phyloP scores from a whole-genome alignment of 2,113 vertebrate genomes.

The Melanostigma gelatinosum region DNA sequence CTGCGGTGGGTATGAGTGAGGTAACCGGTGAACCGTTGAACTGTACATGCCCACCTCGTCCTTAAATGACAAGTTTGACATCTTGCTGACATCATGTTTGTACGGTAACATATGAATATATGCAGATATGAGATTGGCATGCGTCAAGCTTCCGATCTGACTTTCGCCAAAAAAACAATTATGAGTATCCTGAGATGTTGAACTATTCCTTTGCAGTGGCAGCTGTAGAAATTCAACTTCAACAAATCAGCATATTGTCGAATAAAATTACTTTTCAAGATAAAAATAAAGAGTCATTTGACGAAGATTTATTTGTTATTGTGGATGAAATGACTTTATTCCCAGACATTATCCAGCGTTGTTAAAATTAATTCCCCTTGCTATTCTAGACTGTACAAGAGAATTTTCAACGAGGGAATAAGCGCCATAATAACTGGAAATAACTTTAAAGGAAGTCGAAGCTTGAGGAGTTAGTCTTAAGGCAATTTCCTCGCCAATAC shows the following conservation, averaged over 20 bases:
- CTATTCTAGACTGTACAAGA: not conserved
- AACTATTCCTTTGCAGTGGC: not conserved
- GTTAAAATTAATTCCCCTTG: not conserved
- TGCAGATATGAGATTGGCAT: no score
- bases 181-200: not conserved
- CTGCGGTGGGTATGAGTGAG: constrained; percentile 83
- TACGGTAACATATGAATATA: no score
- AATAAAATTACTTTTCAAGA: not conserved
- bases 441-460: constrained; percentile 29
- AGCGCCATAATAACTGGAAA: constrained; percentile 12
- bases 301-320: not conserved
- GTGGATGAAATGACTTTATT: not conserved
- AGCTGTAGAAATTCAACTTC: not conserved
- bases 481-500: constrained; percentile 26
- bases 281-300: not conserved
- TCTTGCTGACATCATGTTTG: not conserved
- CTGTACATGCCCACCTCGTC: not conserved
- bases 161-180: not conserved
- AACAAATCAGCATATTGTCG: not conserved
- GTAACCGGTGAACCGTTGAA: not conserved
- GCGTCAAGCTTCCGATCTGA: no score
- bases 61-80: not conserved
- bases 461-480: constrained; percentile 23
- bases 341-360: not conserved
- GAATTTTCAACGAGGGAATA: not conserved